Evolutionary conservation across 2,113 vertebrate genomes (phyloP), one percentile per base, ranked within the genome.

Genomic region (Indri indri): DNA sequence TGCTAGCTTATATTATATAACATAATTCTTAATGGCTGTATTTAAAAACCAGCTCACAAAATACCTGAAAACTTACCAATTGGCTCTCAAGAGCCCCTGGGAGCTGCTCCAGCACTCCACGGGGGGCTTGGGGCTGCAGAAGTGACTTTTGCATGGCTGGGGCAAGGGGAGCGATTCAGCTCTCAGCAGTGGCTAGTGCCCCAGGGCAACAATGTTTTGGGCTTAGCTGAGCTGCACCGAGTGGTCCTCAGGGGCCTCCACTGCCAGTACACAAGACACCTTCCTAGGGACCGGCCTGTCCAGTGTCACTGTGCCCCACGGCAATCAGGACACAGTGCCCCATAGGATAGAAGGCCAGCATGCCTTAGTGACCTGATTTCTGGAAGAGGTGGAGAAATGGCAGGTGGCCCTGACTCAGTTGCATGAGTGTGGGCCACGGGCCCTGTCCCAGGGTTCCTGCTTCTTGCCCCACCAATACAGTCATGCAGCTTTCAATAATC

Each of bases 11-110:
- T 65, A 8, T 86, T 42, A 7, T 73, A 8, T 84, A 50, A 59
- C 57, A 50, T 13, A 77, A 30, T 37, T 47, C 85, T 47, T 25
- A 37, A 63, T 34, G 40, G 63, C 34, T 54, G 13, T 70, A 65
- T 57, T 88, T 73, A 52, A 47, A n/a, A 61, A 74, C 22, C 32
- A 54, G 71, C 37, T 81, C 20, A 5, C 17, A 13, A 14, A 79
- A 42, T 54, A 54, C 54, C 66, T 74, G 77, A 37, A 47, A 8
- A n/a, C 0, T 1, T 27, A 3, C 71, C 8, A 0, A 3, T 1
- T 9, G 63, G 42, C 32, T 11, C 57, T 71, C 13, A 4, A 11
- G 27, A 30, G 20, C 76, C 22, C 5, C 1, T 14, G 3, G 40
- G 45, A 12, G 6, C 52, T 52, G 13, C 11, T 8, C 25, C 42